phyloP scores from a whole-genome alignment of 1,140 invertebrate species.

The Nasonia giraulti region DNA sequence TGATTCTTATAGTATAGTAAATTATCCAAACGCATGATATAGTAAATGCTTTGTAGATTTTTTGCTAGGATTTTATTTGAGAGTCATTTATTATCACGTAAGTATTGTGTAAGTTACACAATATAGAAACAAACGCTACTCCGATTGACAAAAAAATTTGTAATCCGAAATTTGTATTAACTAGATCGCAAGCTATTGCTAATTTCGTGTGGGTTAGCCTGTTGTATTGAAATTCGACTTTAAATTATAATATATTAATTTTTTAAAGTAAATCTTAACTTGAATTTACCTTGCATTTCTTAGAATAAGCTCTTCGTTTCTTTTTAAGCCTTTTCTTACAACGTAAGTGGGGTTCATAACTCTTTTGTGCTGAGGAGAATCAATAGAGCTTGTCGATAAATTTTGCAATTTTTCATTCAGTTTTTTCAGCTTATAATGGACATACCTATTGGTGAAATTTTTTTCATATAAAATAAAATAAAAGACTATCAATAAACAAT shows the following conservation, averaged over 20 bases:
- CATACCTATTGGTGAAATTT: not conserved
- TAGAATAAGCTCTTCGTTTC: not conserved
- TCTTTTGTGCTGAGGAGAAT: conserved; percentile 5
- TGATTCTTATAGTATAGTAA: conserved; percentile 46
- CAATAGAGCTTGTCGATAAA: not conserved
- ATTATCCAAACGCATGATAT: conserved; percentile 24
- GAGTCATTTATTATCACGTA: conserved; percentile 46
- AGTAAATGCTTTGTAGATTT: not conserved
- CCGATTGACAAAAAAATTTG: conserved; percentile 55
- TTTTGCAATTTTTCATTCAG: not conserved
- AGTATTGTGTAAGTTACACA: conserved; percentile 42
- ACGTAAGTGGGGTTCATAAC: not conserved
- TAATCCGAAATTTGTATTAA: conserved; percentile 54
- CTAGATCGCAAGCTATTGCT: conserved; percentile 41
- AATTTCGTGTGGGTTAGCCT: conserved; percentile 59
- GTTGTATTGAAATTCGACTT: not conserved
- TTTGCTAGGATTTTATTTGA: too few relatives aligned
- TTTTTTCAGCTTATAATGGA: not conserved
- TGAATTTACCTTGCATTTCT: conserved; percentile 28
- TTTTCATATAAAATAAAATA: not conserved
- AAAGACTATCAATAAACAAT: not conserved
- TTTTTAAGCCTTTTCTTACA: not conserved
- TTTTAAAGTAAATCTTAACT: too few relatives aligned
- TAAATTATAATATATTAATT: not conserved
- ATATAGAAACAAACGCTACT: conserved; percentile 50